Evolutionary conservation across 2,797 vertebrate genomes (phyloP).

Genomic region (Alfaro cultratus): DNA sequence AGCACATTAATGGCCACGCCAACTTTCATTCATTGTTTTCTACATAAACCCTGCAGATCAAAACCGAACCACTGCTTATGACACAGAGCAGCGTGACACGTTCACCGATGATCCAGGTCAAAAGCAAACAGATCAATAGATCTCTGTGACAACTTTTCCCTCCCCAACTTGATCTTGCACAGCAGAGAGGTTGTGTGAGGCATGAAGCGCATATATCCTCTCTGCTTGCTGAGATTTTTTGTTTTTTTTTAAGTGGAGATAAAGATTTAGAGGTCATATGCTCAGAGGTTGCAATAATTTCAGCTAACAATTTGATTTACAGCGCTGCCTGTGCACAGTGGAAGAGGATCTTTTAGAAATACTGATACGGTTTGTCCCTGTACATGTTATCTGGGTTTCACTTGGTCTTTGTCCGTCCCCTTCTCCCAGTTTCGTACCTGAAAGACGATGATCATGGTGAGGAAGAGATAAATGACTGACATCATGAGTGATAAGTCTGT

Average conservation of each 20-base stretch:
- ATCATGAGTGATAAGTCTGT: slow-evolving; percentile 87
- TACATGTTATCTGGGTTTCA: slow-evolving; percentile 22
- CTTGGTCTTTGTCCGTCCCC: neutral
- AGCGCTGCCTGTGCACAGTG: neutral
- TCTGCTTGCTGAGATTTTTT: slow-evolving; percentile 4
- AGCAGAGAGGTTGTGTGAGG: slow-evolving; percentile 25
- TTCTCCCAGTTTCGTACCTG: slow-evolving; percentile 84
- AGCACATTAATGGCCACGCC: slow-evolving; percentile 9
- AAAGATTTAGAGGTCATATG: slow-evolving; percentile 43
- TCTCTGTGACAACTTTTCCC: slow-evolving; percentile 18
- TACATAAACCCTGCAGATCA: neutral
- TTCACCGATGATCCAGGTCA: slow-evolving; percentile 16
- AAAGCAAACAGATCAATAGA: slow-evolving; percentile 40
- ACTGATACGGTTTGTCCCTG: neutral
- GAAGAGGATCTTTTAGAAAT: slow-evolving; percentile 27
- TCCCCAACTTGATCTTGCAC: slow-evolving; percentile 10
- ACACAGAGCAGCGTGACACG: slow-evolving; percentile 49
- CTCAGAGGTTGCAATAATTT: neutral
- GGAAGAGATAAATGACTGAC: slow-evolving; percentile 93
- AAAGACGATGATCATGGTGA: slow-evolving; percentile 96
- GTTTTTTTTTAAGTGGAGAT: slow-evolving; percentile 14
- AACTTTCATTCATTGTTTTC: slow-evolving; percentile 10
- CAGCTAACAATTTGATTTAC: slow-evolving; percentile 17
- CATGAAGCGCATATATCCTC: slow-evolving; percentile 4
- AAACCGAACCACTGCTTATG: slow-evolving; percentile 8